A percentile compares a stretch with the other conserved stretches of the same genome.
These are phyloP conservation scores for Zoanthus sociatus DNA, from an alignment of 92 coral and sea anemone species.

Conservation along the genomic window DNA sequence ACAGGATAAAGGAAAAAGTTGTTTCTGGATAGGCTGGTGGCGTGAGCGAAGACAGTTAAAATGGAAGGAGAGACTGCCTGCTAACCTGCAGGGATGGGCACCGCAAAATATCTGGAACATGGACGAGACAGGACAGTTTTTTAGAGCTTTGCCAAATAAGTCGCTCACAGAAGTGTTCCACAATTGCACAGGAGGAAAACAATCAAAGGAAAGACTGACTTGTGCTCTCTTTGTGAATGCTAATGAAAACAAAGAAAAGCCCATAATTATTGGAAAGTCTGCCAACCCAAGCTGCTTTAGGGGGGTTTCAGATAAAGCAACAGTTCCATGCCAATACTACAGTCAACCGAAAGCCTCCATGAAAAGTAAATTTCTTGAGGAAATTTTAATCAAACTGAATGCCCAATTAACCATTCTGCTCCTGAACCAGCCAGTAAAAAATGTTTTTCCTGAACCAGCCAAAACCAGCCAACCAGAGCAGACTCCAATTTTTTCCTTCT, in stretches of 20 bases:
- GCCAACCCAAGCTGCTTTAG: constrained; percentile 51
- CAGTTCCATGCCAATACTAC: constrained; percentile 65
- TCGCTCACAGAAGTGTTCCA: constrained; percentile 56
- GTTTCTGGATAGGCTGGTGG: constrained; percentile 59
- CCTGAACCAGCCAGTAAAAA: too few species aligned
- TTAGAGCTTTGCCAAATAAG: constrained; percentile 56
- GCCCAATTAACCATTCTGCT: constrained; percentile 18
- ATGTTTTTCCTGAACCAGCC: too few species aligned
- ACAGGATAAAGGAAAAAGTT: constrained; percentile 48
- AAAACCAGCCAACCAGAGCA: too few species aligned
- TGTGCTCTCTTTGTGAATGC: constrained; percentile 63
- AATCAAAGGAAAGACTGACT: constrained; percentile 62
- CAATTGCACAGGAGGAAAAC: constrained; percentile 57
- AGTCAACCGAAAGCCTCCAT: constrained; percentile 67
- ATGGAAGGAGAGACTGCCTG: constrained; percentile 24
- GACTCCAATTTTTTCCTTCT: too few species aligned
- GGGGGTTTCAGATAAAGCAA: constrained; percentile 54
- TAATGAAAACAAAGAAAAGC: constrained; percentile 53
- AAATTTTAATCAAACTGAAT: constrained; percentile 48
- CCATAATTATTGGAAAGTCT: constrained; percentile 58
- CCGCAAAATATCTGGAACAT: constrained; percentile 58
- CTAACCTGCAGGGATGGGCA: constrained; percentile 20
- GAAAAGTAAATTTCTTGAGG: constrained; percentile 61
- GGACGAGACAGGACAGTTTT: constrained; percentile 68
- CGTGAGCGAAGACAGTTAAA: constrained; percentile 52